Evolutionary conservation across 2,797 vertebrate species (phyloP).

Genomic region (Arctocebus calabarensis): DNA sequence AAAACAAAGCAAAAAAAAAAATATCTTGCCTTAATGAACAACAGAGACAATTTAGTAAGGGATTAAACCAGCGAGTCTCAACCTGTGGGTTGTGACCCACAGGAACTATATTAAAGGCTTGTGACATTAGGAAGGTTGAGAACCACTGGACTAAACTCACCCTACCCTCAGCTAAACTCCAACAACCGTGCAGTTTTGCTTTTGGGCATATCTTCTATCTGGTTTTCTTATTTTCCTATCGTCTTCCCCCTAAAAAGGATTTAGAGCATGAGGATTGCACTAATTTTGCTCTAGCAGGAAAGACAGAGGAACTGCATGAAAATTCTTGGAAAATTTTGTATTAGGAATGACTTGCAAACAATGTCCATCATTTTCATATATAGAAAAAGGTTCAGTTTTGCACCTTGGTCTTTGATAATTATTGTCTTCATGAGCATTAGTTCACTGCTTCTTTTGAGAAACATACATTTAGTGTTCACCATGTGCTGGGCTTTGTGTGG

Average conservation of each 20-base stretch:
- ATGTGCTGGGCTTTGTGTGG: neutral
- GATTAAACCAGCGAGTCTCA: neutral
- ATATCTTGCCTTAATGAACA: neutral
- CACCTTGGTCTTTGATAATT: neutral
- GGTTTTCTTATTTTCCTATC: neutral
- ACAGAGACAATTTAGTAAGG: neutral
- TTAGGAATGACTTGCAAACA: too few relatives aligned
- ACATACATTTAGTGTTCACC: fast-evolving
- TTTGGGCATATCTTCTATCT: neutral
- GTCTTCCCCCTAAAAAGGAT: neutral
- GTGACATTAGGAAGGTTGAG: too few relatives aligned
- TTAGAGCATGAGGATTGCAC: neutral
- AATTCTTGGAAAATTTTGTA: neutral
- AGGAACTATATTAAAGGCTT: too few relatives aligned
- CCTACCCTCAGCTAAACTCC: neutral
- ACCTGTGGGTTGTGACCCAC: too few relatives aligned
- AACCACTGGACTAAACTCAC: neutral
- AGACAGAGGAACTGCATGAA: neutral
- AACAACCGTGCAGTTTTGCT: neutral
- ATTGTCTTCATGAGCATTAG: neutral
- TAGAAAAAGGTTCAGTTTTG: neutral
- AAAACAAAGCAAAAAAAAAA: too few relatives aligned
- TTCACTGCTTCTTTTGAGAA: neutral
- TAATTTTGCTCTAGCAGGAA: neutral
- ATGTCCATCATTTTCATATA: neutral